These are phyloP conservation scores for Lineus longissimus DNA, from an alignment of 1,140 invertebrate species.

Conservation along the genomic window DNA sequence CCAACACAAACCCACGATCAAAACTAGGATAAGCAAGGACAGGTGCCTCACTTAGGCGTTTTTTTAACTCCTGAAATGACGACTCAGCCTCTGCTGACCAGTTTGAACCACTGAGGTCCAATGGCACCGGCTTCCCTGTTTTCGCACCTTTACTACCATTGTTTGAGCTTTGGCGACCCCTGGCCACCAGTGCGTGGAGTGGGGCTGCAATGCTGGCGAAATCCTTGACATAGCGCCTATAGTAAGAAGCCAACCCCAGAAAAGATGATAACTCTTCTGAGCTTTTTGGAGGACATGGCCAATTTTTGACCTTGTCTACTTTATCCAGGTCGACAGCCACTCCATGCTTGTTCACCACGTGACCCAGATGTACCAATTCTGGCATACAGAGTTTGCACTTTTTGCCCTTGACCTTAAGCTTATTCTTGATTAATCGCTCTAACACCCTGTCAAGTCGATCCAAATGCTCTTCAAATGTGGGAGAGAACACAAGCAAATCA, in stretches of 20 bases:
- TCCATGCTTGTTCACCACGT: background rate
- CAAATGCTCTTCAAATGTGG: constrained; percentile 24
- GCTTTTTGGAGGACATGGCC: background rate
- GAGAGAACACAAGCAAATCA: constrained; percentile 15
- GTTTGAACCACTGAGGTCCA: background rate
- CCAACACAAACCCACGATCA: background rate
- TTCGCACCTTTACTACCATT: background rate
- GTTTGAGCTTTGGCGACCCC: background rate
- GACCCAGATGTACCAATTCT: constrained; percentile 7
- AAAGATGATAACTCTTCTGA: background rate
- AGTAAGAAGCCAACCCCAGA: constrained; percentile 15
- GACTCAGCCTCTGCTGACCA: background rate
- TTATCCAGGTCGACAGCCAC: background rate
- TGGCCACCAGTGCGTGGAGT: constrained; percentile 4
- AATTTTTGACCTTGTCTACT: background rate
- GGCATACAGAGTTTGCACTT: constrained; percentile 14
- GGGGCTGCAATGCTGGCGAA: constrained; percentile 22
- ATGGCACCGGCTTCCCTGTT: background rate
- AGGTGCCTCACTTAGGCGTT: background rate
- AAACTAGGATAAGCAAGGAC: background rate
- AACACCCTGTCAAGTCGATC: constrained; percentile 14
- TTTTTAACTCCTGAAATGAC: background rate
- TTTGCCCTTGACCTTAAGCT: constrained; percentile 7
- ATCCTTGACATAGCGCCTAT: constrained; percentile 28
- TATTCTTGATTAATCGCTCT: background rate